These are phyloP conservation scores for Serinus canaria DNA, from an alignment of 2,113 vertebrate genomes.

Conservation along the genomic window DNA sequence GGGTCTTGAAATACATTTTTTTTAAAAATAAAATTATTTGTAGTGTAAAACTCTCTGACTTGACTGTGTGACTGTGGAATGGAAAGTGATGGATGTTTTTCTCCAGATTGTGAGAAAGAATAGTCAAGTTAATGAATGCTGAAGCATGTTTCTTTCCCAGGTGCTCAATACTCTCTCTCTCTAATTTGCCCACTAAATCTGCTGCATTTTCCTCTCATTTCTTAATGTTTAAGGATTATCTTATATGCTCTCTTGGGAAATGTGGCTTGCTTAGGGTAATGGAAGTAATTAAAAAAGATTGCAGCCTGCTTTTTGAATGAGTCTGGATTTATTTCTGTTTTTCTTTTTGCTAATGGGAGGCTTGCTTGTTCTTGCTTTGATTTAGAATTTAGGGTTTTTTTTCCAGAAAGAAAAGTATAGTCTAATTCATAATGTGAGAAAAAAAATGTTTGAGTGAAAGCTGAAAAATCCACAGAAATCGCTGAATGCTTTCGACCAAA, in stretches of 20 bases:
- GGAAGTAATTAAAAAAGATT: conserved; percentile 54
- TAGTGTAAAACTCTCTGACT: not conserved
- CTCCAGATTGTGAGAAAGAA: not conserved
- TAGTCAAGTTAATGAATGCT: not conserved
- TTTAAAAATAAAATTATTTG: not conserved
- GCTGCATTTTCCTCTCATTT: not conserved
- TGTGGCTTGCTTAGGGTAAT: conserved; percentile 8
- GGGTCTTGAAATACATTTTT: not conserved
- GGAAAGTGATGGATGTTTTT: not conserved
- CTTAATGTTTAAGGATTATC: conserved; percentile 50
- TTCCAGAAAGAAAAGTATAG: not conserved
- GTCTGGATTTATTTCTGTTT: conserved; percentile 40
- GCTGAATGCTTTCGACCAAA: not conserved
- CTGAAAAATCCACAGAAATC: not conserved
- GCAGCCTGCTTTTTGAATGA: conserved; percentile 43
- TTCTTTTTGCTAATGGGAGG: conserved; percentile 42
- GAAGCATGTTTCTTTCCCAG: not conserved
- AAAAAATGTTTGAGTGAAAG: not conserved
- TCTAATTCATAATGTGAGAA: not conserved
- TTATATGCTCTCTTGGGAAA: conserved; percentile 7
- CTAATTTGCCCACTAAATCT: conserved; percentile 24
- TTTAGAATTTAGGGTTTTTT: not conserved
- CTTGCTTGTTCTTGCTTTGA: conserved; percentile 19
- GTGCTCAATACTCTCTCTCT: not conserved
- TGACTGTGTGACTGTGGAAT: not conserved